A percentile compares a stretch with the other conserved stretches of the same genome.
Conservation (phyloP, 2,797 vertebrate species). For the Thamnophis elegans region DNA sequence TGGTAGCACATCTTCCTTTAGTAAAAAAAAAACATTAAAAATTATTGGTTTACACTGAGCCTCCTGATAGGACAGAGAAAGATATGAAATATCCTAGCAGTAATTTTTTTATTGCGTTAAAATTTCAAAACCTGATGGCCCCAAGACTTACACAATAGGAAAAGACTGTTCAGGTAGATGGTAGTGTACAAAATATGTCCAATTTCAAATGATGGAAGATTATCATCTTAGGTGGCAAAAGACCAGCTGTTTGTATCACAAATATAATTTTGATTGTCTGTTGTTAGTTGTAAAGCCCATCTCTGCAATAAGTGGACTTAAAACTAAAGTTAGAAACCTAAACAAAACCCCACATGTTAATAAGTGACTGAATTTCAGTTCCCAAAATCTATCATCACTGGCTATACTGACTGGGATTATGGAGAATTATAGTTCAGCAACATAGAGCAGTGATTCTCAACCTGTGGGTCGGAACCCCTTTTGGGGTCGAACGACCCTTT, state of each 20-base stretch:
- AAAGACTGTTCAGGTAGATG: not conserved
- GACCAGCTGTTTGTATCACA: not conserved
- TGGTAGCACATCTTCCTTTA: not conserved
- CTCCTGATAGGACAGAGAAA: not conserved
- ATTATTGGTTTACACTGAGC: not conserved
- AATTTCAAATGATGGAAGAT: not conserved
- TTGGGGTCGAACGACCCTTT: too few species aligned
- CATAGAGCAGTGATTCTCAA: not conserved
- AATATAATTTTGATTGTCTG: not conserved
- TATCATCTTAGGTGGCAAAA: not conserved
- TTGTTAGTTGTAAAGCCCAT: not conserved
- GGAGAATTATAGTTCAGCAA: not conserved
- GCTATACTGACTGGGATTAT: not conserved
- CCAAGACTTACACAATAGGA: not conserved
- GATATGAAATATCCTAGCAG: not conserved
- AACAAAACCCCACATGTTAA: not conserved
- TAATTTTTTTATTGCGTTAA: not conserved
- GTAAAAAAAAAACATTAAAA: not conserved
- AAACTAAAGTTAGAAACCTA: not conserved
- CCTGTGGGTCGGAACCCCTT: too few species aligned
- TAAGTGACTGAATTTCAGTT: not conserved
- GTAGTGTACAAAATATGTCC: not conserved
- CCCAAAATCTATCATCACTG: not conserved
- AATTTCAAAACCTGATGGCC: not conserved
- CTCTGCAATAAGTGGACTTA: not conserved